Conservation (phyloP, 2,888 invertebrate genomes). For the Drosophila ustulata region DNA sequence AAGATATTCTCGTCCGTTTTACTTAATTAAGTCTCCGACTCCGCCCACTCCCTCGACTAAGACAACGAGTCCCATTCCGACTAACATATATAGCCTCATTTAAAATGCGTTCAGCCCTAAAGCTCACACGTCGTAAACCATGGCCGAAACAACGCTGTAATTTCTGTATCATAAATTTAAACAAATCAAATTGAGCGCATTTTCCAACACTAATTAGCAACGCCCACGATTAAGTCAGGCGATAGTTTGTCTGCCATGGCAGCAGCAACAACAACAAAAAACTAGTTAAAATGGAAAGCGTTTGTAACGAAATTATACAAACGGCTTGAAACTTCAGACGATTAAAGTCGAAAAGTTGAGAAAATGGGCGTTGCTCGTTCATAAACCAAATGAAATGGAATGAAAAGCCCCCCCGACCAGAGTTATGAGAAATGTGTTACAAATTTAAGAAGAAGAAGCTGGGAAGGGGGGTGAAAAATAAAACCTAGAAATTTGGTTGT, state of each 20-base stretch:
- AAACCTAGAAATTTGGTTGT: constrained; percentile 32
- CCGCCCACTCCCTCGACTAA: constrained; percentile 19
- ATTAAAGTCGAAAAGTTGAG: constrained; percentile 77
- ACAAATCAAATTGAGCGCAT: constrained; percentile 80
- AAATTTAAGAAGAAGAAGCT: constrained; percentile 43
- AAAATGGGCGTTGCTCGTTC: constrained; percentile 72
- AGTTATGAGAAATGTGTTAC: constrained; percentile 54
- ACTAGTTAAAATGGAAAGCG: constrained; percentile 73
- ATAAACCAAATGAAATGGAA: constrained; percentile 62
- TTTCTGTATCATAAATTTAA: constrained; percentile 74
- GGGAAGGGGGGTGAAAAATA: constrained; percentile 7
- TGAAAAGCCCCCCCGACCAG: constrained; percentile 29
- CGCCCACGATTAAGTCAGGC: constrained; percentile 62
- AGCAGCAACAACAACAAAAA: not conserved
- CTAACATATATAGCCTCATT: constrained; percentile 44
- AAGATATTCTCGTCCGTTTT: constrained; percentile 20
- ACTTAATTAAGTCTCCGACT: constrained; percentile 36
- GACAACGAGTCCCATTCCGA: constrained; percentile 7
- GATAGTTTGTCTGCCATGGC: constrained; percentile 49
- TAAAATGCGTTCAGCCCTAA: constrained; percentile 71
- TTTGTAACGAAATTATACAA: constrained; percentile 60
- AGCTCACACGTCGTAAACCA: constrained; percentile 75
- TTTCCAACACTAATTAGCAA: constrained; percentile 79
- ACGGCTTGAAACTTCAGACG: constrained; percentile 50
- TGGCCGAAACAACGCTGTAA: constrained; percentile 48